Base-by-base conservation (phyloP, 2,797 vertebrate genomes). In the Myoxocephalus aenaeus region DNA sequence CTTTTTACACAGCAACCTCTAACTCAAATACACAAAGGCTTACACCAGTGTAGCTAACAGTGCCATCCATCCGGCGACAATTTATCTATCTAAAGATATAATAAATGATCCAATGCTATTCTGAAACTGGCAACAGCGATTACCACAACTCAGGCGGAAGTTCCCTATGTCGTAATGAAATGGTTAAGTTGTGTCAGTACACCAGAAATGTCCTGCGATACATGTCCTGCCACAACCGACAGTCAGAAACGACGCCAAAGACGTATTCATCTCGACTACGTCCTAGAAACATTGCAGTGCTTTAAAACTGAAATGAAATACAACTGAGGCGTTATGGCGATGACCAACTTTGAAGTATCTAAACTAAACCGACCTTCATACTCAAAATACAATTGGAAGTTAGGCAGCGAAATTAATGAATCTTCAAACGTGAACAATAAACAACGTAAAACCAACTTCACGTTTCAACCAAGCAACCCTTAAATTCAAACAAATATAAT, bases 1-100 rank as follows among this genome's bases (percentile, higher is more conserved):
- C 2, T 1, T 25, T 22, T 2, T 38, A 25, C 2, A 0, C 0
- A 13, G 27, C 15, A 42, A n/a, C 1, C 3, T 46, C 2, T 53
- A 0, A 17, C n/a, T 29, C 9, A 70, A 18, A 63, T 4, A 48
- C 3, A 57, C 38, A 36, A 42, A 59, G 3, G 32, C 7, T 12
- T 1, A 46, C 11, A 5, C 2, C 1, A 36, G 64, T 57, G 44
- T 9, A 1, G 8, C 4, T 15, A 38, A 40, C 3, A 42, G n/a
- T 22, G 7, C 3, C n/a, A 12, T 20, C 14, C 40, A 29, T 17
- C 5, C 53, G 22, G 64, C 22, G 13, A 56, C 17, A 15, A 13
- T 3, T 51, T 0, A 57, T 54, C 5, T 5, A 50, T 50, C 13
- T 65, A 29, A 12, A 25, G 7, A 48, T 2, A 63, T 14, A 10